phyloP scores from a whole-genome alignment of 2,113 vertebrate species.

The Heteronetta atricapilla region DNA sequence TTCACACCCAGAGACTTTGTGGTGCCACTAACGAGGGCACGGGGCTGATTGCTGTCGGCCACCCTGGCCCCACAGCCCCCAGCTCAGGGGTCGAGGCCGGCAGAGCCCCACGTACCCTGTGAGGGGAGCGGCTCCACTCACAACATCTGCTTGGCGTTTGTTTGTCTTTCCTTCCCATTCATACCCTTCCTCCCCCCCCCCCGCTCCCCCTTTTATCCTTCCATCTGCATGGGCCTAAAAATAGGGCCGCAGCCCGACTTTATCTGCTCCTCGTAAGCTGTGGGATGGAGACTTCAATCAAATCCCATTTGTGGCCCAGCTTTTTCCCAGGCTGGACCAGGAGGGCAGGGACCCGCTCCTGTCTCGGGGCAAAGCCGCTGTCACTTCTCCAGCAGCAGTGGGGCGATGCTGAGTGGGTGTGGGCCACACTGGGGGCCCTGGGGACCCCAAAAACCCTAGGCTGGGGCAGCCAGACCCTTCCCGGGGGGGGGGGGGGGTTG shows the following conservation, averaged over 20 bases:
- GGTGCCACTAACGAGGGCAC: rapidly evolving
- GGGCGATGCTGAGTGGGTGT: rapidly evolving
- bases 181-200: not conserved
- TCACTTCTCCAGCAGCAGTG: not conserved
- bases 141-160: slow-evolving; percentile 57
- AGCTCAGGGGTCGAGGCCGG: not conserved
- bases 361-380: not conserved
- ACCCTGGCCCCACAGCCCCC: rapidly evolving
- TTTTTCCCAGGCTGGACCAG: not conserved
- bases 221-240: slow-evolving; percentile 39
- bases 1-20: not conserved
- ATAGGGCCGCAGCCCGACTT: not conserved
- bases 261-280: not conserved
- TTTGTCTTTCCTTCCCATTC: slow-evolving; percentile 36
- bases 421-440: rapidly evolving
- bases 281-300: rapidly evolving
- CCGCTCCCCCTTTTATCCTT: not conserved
- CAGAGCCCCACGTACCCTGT: not conserved
- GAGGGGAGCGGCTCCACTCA: not conserved
- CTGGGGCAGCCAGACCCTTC: no score
- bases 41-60: no score
- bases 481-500: no score
- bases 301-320: rapidly evolving
- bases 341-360: not conserved
- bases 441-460: no score